Base-by-base conservation (phyloP, 2,888 invertebrate species). In the Mythimna ferrago region DNA sequence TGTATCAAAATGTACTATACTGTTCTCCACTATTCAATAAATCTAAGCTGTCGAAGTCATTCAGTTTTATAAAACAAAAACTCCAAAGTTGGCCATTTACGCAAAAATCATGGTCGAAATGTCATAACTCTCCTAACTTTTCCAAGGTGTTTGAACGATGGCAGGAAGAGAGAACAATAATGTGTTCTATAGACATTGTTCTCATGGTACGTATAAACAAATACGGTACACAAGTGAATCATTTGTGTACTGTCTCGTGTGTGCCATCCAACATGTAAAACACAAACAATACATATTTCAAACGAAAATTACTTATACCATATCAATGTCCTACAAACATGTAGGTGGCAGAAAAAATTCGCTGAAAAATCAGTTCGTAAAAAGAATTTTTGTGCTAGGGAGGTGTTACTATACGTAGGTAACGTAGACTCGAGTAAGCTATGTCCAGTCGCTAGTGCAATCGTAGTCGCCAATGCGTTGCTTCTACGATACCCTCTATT, bases 201-300 rank as follows among this genome's bases (percentile, higher is more conserved):
- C 6, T 35, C 53, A 16, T 14, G 2, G 16, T 19, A 48, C 21
- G 41, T 5, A 44, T 16, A 38, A 16, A 32, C 58, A 35, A 64
- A 51, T 73, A 32, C 14, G 4, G 16, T 32, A 57, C 41, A 64
- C 51, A 60, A 2, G 9, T 65, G 11, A 16, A 51, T 73, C 14
- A 60, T 56, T 51, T 38, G 7, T n/a, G 51, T 62, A 11, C 14
- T 44, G 58, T 58, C 58, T 38, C 58, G 58, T n/a, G n/a, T 51
- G 53, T 57, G 14, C 41, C 9, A n/a, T 64, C 35, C 19, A n/a
- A 48, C 48, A 48, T 48, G 16, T 51, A 21, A 51, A 6, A 74
- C 19, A 19, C 26, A 64, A 60, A 58, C 19, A 73, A 41, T 32
- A 63, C 32, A 41, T 6, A n/a, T 73, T 44, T 32, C 3, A 26